phyloP scores from a whole-genome alignment of 2,797 vertebrate genomes.

The Phoebastria nigripes region DNA sequence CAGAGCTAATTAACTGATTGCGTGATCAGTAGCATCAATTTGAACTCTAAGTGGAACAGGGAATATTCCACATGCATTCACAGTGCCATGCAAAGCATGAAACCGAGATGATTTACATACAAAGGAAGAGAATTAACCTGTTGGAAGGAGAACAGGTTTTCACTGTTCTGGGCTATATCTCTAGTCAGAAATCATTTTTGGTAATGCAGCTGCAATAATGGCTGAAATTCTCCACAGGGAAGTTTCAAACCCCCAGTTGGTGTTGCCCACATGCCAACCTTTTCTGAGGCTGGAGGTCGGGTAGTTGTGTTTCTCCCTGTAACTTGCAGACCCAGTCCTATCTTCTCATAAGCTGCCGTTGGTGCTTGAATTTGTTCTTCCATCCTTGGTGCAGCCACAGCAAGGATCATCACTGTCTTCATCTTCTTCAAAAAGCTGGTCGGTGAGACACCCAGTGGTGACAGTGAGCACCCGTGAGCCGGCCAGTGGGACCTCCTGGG shows the following conservation, averaged over 20 bases:
- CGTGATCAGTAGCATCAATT: neutral
- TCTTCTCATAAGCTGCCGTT: neutral
- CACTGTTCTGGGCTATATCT: neutral
- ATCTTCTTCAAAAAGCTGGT: neutral
- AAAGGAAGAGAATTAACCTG: neutral
- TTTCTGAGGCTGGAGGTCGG: neutral
- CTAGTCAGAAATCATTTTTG: neutral
- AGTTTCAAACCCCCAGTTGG: neutral
- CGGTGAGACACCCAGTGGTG: slow-evolving; percentile 71
- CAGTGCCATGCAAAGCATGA: neutral
- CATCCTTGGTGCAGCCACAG: neutral
- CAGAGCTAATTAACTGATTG: neutral
- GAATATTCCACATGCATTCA: neutral
- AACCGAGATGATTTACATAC: neutral
- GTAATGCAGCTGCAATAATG: neutral
- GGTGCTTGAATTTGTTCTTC: neutral
- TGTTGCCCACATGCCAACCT: neutral
- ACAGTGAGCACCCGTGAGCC: neutral
- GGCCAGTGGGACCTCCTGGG: neutral
- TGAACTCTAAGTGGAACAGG: neutral
- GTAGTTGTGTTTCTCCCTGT: neutral
- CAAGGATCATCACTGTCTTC: neutral
- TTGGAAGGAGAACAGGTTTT: neutral
- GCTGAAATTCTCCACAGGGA: neutral
- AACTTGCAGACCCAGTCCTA: neutral